phyloP scores from a whole-genome alignment of 2,888 invertebrate species.

The Ferdinandea cuprea region DNA sequence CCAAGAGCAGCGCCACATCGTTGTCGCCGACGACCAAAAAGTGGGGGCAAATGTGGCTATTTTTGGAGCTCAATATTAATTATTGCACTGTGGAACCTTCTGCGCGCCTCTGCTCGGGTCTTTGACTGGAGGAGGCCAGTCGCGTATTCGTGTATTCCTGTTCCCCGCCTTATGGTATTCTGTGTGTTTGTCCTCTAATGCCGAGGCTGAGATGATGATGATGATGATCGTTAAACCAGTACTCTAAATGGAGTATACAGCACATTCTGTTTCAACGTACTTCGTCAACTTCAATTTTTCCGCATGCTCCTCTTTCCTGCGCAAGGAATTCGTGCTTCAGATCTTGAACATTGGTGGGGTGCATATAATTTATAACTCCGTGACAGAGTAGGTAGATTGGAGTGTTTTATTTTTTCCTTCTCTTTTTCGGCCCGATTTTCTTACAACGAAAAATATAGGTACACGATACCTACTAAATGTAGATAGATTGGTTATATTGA shows the following conservation, averaged over 20 bases:
- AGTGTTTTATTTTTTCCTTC: conserved; percentile 23
- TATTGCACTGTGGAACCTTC: conserved; percentile 66
- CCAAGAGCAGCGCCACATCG: conserved; percentile 5
- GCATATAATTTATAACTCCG: conserved; percentile 68
- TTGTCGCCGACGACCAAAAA: conserved; percentile 28
- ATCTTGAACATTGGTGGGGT: conserved; percentile 56
- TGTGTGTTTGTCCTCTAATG: conserved; percentile 62
- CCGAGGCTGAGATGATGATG: conserved; percentile 35
- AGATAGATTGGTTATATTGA: conserved; percentile 59
- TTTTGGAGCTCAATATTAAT: conserved; percentile 74
- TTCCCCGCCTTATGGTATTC: conserved; percentile 37
- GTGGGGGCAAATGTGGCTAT: conserved; percentile 69
- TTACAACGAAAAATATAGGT: conserved; percentile 5
- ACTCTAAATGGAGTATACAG: conserved; percentile 63
- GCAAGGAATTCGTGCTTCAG: conserved; percentile 63
- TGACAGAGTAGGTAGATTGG: conserved; percentile 59
- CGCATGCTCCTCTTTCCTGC: conserved; percentile 6
- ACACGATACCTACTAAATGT: conserved; percentile 53
- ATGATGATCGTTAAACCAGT: conserved; percentile 71
- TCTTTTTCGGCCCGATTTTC: too few species aligned
- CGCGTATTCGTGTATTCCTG: conserved; percentile 36
- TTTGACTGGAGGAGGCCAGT: conserved; percentile 66
- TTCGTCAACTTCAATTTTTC: conserved; percentile 55
- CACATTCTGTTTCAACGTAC: conserved; percentile 60
- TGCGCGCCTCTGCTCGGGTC: conserved; percentile 58